phyloP scores from a whole-genome alignment of 2,113 vertebrate genomes.

The Gymnogyps californianus region DNA sequence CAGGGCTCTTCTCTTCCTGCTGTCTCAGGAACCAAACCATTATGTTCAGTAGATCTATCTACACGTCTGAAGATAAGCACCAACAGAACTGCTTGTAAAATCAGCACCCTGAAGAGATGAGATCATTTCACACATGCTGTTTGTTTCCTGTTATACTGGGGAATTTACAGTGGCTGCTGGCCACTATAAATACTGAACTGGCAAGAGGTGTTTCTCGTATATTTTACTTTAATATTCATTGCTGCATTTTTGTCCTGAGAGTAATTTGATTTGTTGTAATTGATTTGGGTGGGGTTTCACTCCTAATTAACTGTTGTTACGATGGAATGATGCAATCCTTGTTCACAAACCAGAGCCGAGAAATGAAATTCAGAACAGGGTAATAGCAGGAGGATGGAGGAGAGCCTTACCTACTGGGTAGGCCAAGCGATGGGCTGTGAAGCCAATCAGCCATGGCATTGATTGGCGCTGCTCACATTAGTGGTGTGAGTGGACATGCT shows the following conservation, averaged over 20 bases:
- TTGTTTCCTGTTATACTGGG: slow-evolving; percentile 11
- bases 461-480: not conserved
- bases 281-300: not conserved
- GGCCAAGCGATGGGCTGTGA: not conserved
- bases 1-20: not conserved
- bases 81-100: not conserved
- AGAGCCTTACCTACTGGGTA: not conserved
- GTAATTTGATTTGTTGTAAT: slow-evolving; percentile 23
- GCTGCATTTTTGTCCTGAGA: not conserved
- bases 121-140: slow-evolving; percentile 32
- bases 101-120: slow-evolving; percentile 12
- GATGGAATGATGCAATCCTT: not conserved
- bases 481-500: not conserved
- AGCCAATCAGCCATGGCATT: not conserved
- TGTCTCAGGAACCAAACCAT: not conserved
- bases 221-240: not conserved
- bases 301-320: not conserved
- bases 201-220: not conserved
- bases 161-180: slow-evolving; percentile 38
- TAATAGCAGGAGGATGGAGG: not conserved
- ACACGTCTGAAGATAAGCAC: slow-evolving; percentile 8
- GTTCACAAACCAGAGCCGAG: not conserved
- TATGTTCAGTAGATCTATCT: not conserved
- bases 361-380: not conserved
- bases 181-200: slow-evolving; percentile 34